Percentiles rank a stretch among this genome's conserved stretches.
Conservation (phyloP, 2,888 invertebrate species). For the Hedychridium roseum region DNA sequence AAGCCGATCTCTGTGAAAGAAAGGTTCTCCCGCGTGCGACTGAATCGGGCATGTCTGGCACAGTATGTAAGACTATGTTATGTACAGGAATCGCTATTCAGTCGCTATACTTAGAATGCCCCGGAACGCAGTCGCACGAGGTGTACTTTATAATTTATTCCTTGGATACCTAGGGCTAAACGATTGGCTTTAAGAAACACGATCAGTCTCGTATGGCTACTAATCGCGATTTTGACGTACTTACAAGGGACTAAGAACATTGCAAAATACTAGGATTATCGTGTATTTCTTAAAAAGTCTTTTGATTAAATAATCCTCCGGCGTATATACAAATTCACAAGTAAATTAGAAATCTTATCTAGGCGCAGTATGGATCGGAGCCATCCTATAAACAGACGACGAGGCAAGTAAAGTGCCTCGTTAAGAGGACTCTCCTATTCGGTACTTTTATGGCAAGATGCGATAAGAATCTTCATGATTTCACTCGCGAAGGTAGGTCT, state of each 20-base stretch:
- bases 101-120: constrained; percentile 18
- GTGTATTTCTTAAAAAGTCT: background rate
- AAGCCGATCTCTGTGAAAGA: too few species aligned
- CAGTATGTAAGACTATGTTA: constrained; percentile 22
- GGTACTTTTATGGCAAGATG: background rate
- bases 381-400: too few species aligned
- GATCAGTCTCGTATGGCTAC: too few species aligned
- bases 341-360: too few species aligned
- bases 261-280: background rate
- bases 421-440: too few species aligned
- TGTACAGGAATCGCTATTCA: constrained; percentile 22
- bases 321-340: constrained; percentile 30
- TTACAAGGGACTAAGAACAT: background rate
- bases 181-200: too few species aligned
- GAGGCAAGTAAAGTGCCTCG: too few species aligned
- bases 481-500: background rate
- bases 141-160: background rate
- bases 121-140: constrained; percentile 24
- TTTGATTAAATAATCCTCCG: constrained; percentile 9
- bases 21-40: constrained; percentile 20
- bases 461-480: constrained; percentile 3
- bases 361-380: too few species aligned
- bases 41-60: constrained; percentile 32
- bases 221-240: too few species aligned
- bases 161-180: too few species aligned